A percentile compares a stretch with the other conserved stretches of the same genome.
Evolutionary conservation across 2,888 invertebrate species (phyloP).

Genomic region (Autographa gamma): DNA sequence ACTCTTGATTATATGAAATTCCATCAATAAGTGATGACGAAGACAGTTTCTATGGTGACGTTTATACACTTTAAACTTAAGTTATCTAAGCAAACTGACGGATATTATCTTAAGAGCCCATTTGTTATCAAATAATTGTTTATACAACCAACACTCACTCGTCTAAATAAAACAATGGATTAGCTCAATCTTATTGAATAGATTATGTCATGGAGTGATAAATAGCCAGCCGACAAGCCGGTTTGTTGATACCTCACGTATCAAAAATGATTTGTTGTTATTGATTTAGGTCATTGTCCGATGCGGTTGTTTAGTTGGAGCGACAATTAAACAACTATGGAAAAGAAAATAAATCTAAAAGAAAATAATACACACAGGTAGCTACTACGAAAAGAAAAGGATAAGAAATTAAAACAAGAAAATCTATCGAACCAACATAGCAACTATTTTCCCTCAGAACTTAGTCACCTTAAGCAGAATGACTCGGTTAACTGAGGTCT

Average conservation of each 20-base stretch:
- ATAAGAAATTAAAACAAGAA: neutral
- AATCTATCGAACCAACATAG: neutral
- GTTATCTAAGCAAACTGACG: neutral
- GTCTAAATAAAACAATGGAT: conserved; percentile 41
- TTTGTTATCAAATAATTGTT: conserved; percentile 26
- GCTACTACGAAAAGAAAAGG: too few relatives aligned
- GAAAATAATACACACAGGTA: too few relatives aligned
- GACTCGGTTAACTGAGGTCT: conserved; percentile 34
- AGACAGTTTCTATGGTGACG: neutral
- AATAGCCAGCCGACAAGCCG: neutral
- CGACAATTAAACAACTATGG: too few relatives aligned
- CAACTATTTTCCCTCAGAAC: neutral
- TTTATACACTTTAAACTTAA: neutral
- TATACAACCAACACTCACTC: conserved; percentile 35
- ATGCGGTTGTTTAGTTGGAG: neutral
- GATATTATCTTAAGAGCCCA: neutral
- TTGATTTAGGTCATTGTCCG: neutral
- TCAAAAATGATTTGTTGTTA: neutral
- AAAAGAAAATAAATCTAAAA: neutral
- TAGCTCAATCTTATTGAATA: conserved; percentile 26
- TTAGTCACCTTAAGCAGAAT: conserved; percentile 32
- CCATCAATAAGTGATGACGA: neutral
- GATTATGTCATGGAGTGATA: conserved; percentile 42
- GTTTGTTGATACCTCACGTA: conserved; percentile 15
- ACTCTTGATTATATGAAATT: neutral